Base-by-base conservation (phyloP, 2,113 vertebrate species). In the Paramormyrops kingsleyae region DNA sequence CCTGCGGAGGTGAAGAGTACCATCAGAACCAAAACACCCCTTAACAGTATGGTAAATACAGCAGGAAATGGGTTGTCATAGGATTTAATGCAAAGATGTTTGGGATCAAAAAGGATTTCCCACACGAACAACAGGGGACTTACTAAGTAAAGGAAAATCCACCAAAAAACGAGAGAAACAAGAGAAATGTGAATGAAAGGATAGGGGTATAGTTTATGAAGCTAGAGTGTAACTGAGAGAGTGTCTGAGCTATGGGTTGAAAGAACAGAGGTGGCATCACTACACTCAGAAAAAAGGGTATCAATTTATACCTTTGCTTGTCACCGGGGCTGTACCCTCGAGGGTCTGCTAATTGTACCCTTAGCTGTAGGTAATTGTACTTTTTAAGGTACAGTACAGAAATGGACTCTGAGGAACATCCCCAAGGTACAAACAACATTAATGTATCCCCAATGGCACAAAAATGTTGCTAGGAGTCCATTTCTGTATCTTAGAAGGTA, bases 1-100 rank as follows among this genome's bases (percentile, higher is more conserved):
- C 98, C 99, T 99, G 92, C 92, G 53, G 9, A 77, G 15, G 19
- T 2, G 12, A n/a, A n/a, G 35, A 21, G 31, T 24, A 13, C 74
- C 88, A 24, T 53, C 17, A 77, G 27, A 50, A 44, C 49, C 46
- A 35, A 35, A 49, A 31, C 12, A 35, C 4, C n/a, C 27, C n/a
- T 8, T 87, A 53, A 6, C 5, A 2, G 83, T 19, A 47, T 1
- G 7, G 39, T 56, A 17, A 87, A 5, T 87, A 5, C 31, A 21
- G 50, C 85, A 87, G 62, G 6, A 80, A 42, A 35, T 19, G 15
- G 15, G 5, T 80, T 6, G 35, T 17, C 13, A 80, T 1, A 42
- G 35, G 74, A 80, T 19, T 42, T 80, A 80, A 80, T 80, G 35
- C 35, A 42, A 80, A 80, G 74, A 80, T 39, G 31, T 77, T 39